These are phyloP conservation scores for Pectinophora gossypiella DNA, from an alignment of 1,140 invertebrate species.

Conservation along the genomic window DNA sequence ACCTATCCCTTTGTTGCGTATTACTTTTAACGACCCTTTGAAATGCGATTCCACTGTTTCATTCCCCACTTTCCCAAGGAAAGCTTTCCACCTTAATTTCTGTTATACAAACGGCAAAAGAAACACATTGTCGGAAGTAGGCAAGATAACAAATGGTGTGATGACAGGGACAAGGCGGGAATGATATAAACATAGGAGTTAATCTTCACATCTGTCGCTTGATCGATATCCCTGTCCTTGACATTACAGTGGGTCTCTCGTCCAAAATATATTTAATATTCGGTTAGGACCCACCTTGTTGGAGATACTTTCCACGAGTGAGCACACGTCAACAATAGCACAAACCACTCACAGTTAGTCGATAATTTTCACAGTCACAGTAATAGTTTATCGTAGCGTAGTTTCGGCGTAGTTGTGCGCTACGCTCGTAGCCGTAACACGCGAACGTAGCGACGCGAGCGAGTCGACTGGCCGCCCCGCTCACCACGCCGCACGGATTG, in stretches of 20 bases:
- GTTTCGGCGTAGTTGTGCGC: conserved; percentile 32
- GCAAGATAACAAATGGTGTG: no score
- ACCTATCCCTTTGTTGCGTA: conserved; percentile 38
- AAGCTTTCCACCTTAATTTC: neutral
- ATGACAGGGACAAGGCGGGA: conserved; percentile 21
- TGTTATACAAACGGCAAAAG: conserved; percentile 14
- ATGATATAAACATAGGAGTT: conserved; percentile 7
- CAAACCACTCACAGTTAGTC: conserved; percentile 38
- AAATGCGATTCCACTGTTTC: no score
- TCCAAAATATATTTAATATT: neutral
- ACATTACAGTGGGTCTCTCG: conserved; percentile 37
- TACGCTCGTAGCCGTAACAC: conserved; percentile 25
- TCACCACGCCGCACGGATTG: conserved; percentile 48
- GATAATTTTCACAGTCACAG: conserved; percentile 10
- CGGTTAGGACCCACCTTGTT: no score
- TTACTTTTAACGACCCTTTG: conserved; percentile 27
- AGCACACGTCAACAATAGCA: conserved; percentile 17
- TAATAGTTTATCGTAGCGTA: conserved; percentile 8
- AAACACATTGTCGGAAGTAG: no score
- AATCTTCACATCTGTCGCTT: conserved; percentile 27
- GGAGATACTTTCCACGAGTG: neutral
- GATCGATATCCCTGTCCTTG: conserved; percentile 69
- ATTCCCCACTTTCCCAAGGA: neutral
- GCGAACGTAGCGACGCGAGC: conserved; percentile 15
- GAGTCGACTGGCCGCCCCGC: conserved; percentile 42